phyloP scores from a whole-genome alignment of 1,140 invertebrate species.

The Xylocopa sonorina region DNA sequence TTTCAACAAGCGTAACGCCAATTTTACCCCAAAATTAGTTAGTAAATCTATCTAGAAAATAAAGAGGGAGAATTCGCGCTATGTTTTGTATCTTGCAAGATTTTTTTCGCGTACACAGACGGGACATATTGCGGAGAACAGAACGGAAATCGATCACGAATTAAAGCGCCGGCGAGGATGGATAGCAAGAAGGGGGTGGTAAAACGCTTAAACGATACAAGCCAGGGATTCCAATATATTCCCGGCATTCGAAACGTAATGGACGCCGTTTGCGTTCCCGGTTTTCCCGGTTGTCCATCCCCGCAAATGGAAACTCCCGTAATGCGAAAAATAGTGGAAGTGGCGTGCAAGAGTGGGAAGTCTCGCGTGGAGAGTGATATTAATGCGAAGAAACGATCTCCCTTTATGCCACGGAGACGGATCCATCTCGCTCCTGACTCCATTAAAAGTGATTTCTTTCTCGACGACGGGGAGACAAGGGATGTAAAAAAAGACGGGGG shows the following conservation, averaged over 20 bases:
- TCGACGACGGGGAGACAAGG: background rate
- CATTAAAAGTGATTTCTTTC: conserved; percentile 59
- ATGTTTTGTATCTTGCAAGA: no score
- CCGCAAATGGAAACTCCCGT: conserved; percentile 61
- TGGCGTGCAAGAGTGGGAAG: conserved; percentile 24
- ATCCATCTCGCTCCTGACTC: conserved; percentile 58
- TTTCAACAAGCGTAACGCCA: no score
- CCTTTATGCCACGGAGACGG: conserved; percentile 35
- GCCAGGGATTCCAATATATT: conserved; percentile 61
- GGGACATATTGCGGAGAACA: no score
- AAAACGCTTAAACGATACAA: conserved; percentile 37
- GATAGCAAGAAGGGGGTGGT: no score
- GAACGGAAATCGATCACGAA: background rate
- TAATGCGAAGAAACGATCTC: conserved; percentile 66
- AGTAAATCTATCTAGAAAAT: no score
- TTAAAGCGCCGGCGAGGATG: background rate
- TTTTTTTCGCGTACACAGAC: no score
- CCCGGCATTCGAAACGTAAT: conserved; percentile 58
- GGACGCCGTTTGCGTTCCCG: conserved; percentile 47
- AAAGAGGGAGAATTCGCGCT: no score
- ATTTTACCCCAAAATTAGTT: no score
- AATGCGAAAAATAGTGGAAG: conserved; percentile 65
- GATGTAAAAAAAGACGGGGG: background rate
- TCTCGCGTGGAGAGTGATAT: conserved; percentile 61
- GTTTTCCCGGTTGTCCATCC: conserved; percentile 47